Conservation (phyloP, 2,797 vertebrate species). For the Eleutherodactylus coqui region DNA sequence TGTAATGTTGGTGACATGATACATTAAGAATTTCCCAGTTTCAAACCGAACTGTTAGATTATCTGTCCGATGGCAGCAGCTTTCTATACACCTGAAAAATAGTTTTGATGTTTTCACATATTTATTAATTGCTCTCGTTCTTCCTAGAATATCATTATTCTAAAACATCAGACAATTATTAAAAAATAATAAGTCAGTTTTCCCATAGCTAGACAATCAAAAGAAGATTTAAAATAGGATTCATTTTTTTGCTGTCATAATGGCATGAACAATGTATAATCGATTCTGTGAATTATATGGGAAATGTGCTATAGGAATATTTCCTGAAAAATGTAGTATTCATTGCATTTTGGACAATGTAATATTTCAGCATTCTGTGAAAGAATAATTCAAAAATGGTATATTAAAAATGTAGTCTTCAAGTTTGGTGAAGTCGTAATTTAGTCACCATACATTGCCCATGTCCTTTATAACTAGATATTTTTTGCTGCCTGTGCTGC, state of each 20-base stretch:
- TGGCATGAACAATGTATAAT: constrained; percentile 13
- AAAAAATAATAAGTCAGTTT: background rate
- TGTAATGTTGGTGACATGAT: constrained; percentile 47
- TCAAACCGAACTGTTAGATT: constrained; percentile 20
- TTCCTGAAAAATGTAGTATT: background rate
- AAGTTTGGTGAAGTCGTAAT: too few relatives aligned
- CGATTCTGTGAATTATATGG: background rate
- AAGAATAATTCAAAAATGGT: too few relatives aligned
- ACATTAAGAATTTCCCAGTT: constrained; percentile 47
- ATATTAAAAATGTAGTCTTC: too few relatives aligned
- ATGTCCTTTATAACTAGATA: too few relatives aligned
- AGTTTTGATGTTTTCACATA: constrained; percentile 5
- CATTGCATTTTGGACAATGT: background rate
- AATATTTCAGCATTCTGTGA: background rate
- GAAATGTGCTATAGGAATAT: background rate
- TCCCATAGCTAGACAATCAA: background rate
- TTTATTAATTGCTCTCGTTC: constrained; percentile 39
- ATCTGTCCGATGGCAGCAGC: background rate
- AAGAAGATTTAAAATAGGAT: constrained; percentile 14
- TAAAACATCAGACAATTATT: constrained; percentile 34
- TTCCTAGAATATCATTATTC: constrained; percentile 23
- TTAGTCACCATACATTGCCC: too few relatives aligned
- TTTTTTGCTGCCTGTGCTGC: too few relatives aligned
- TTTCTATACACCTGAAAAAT: background rate
- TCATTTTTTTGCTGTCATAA: constrained; percentile 1